A percentile compares a stretch with the other conserved stretches of the same genome.
Conservation (phyloP, 1,140 invertebrate genomes). For the Carcinoscorpius rotundicauda region DNA sequence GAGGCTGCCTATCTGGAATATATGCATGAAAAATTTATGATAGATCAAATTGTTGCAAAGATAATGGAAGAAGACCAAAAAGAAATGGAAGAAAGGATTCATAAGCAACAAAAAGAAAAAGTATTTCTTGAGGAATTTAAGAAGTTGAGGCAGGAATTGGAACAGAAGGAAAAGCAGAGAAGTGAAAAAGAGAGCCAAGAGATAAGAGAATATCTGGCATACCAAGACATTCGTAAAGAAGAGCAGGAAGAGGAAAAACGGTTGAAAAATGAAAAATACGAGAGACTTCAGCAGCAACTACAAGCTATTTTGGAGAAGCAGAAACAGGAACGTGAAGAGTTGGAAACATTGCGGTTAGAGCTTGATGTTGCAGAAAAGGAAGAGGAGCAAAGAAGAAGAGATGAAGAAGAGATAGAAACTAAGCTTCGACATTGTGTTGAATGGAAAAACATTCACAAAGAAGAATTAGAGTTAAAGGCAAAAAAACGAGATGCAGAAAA, state of each 20-base stretch:
- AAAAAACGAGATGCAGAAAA: not conserved
- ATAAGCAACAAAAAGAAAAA: not conserved
- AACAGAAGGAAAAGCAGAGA: not conserved
- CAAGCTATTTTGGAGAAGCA: too few species aligned
- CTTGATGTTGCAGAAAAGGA: conserved; percentile 1
- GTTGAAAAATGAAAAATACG: not conserved
- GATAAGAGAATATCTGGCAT: not conserved
- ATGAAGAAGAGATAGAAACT: not conserved
- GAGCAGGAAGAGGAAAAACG: not conserved
- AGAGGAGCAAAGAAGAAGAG: not conserved
- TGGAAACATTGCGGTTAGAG: not conserved
- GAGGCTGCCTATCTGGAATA: not conserved
- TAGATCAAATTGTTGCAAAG: not conserved
- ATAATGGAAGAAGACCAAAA: not conserved
- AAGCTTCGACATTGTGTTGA: not conserved
- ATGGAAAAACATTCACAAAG: not conserved
- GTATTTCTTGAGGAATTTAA: not conserved
- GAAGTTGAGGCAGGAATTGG: not conserved
- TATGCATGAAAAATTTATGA: not conserved
- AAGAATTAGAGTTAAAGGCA: not conserved
- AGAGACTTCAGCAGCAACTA: too few species aligned
- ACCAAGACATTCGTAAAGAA: not conserved
- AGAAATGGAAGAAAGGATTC: not conserved
- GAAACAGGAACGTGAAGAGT: not conserved
- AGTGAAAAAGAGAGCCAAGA: not conserved